phyloP scores from a whole-genome alignment of 2,113 vertebrate species.

The Ariopsis seemanni region DNA sequence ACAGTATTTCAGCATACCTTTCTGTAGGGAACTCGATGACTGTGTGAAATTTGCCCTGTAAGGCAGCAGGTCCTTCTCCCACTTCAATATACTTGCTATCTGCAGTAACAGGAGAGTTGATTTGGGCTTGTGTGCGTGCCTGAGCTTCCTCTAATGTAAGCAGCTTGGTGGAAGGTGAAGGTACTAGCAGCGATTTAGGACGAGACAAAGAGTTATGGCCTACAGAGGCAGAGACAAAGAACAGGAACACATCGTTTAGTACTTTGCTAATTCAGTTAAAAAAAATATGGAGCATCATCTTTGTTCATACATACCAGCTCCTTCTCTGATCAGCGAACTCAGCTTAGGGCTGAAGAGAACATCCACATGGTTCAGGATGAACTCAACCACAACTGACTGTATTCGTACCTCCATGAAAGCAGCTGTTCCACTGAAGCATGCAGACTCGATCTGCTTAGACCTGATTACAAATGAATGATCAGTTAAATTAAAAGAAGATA shows the following conservation, averaged over 20 bases:
- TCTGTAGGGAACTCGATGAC: conserved; percentile 96
- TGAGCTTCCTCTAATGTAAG: conserved; percentile 94
- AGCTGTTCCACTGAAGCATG: conserved; percentile 96
- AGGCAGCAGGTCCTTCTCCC: conserved; percentile 92
- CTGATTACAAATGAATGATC: conserved; percentile 62
- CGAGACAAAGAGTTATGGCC: conserved; percentile 87
- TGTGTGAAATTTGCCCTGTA: conserved; percentile 96
- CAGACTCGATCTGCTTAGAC: conserved; percentile 96
- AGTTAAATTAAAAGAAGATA: neutral
- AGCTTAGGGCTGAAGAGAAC: conserved; percentile 95
- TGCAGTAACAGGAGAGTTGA: conserved; percentile 88
- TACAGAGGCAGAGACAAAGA: conserved; percentile 42
- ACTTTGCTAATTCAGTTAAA: neutral
- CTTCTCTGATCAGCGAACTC: conserved; percentile 89
- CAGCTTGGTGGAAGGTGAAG: conserved; percentile 92
- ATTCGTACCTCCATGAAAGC: conserved; percentile 99
- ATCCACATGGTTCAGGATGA: conserved; percentile 94
- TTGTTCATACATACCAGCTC: conserved; percentile 77
- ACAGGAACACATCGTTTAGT: neutral
- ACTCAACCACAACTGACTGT: conserved; percentile 97
- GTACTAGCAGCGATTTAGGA: conserved; percentile 94
- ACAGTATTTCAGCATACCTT: conserved; percentile 74
- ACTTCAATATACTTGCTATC: conserved; percentile 99
- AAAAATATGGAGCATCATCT: neutral
- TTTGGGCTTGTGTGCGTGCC: conserved; percentile 92